phyloP scores from a whole-genome alignment of 2,113 vertebrate genomes.

The Laticauda laticaudata region DNA sequence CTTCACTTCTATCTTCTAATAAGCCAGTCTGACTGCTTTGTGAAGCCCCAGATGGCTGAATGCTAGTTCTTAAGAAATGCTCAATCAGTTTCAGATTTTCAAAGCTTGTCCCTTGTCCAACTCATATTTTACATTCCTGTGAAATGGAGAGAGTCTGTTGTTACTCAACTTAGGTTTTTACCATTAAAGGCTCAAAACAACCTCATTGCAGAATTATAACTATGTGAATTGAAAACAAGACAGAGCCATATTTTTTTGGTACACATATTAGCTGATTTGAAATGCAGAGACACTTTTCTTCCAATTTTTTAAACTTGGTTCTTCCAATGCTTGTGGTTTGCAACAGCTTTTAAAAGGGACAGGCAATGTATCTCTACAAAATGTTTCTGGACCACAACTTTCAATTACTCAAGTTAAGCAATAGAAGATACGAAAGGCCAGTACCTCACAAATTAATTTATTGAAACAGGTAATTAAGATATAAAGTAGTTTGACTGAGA shows the following conservation, averaged over 20 bases:
- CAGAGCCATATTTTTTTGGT: neutral
- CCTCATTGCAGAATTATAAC: neutral
- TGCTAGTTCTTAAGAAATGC: slow-evolving; percentile 37
- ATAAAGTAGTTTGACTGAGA: neutral
- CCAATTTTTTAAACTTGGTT: neutral
- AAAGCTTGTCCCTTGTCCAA: slow-evolving; percentile 14
- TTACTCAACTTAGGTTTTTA: neutral
- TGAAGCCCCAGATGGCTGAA: slow-evolving; percentile 21
- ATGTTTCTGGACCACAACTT: neutral
- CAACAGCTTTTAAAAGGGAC: neutral
- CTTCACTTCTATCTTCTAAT: slow-evolving; percentile 11
- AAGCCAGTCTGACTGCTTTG: slow-evolving; percentile 40
- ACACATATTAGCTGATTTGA: neutral
- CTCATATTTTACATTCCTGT: slow-evolving; percentile 33
- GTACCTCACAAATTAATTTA: neutral
- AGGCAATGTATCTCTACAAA: neutral
- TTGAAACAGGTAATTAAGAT: neutral
- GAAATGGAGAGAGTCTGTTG: neutral
- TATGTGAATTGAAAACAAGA: neutral
- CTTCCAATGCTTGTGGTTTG: neutral
- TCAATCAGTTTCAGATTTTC: slow-evolving; percentile 22
- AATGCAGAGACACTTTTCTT: neutral
- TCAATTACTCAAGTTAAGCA: neutral
- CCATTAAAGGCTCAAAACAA: neutral
- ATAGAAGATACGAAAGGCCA: neutral